Percentiles rank a stretch among this genome's conserved stretches.
Evolutionary conservation across 1,140 invertebrate species (phyloP).

Genomic region (Sesamia nonagrioides): DNA sequence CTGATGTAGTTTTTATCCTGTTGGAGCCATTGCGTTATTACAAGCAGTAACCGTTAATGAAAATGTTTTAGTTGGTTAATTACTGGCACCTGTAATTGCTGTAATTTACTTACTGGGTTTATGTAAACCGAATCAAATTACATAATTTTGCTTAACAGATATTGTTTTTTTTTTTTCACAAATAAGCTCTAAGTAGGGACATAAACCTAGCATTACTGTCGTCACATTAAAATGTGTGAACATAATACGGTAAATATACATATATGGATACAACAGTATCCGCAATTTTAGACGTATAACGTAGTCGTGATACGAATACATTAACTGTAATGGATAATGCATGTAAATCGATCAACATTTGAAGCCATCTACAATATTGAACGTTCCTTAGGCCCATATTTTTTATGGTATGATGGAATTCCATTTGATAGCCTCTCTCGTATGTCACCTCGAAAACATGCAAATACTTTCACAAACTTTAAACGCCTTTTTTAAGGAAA

Average conservation of each 20-base stretch:
- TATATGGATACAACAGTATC: not conserved
- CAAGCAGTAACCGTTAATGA: not conserved
- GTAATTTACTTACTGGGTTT: not conserved
- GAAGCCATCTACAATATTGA: conserved; percentile 42
- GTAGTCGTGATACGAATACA: conserved; percentile 30
- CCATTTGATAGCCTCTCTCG: conserved; percentile 29
- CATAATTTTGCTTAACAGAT: too few relatives aligned
- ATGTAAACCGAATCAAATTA: not conserved
- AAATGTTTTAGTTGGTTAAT: not conserved
- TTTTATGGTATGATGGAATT: conserved; percentile 39
- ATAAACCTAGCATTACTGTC: not conserved
- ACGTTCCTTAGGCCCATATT: conserved; percentile 24
- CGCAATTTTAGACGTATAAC: conserved; percentile 11
- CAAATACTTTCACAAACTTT: conserved; percentile 37
- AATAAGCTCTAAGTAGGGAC: too few relatives aligned
- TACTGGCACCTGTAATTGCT: not conserved
- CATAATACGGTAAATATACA: not conserved
- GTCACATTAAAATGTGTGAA: not conserved
- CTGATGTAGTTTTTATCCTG: conserved; percentile 19
- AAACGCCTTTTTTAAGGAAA: conserved; percentile 9
- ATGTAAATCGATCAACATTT: conserved; percentile 52
- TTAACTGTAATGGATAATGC: conserved; percentile 55
- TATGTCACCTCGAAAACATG: conserved; percentile 25
- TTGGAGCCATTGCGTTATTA: conserved; percentile 21
- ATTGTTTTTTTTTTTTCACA: too few relatives aligned